Percentiles rank a stretch among this genome's conserved stretches.
Conservation (phyloP, 2,113 vertebrate species). For the Dermatemys mawii region DNA sequence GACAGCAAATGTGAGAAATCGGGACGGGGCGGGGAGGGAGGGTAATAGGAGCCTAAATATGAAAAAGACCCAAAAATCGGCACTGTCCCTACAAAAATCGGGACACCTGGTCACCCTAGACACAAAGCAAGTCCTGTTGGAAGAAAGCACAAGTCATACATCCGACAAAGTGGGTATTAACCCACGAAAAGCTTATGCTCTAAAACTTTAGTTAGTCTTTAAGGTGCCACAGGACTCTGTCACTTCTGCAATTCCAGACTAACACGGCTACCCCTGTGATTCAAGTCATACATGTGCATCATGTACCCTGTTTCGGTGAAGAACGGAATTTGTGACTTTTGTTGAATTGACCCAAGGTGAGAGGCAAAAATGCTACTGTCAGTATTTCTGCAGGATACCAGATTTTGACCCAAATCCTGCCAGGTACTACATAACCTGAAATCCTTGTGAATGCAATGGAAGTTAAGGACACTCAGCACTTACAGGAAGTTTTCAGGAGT, state of each 20-base stretch:
- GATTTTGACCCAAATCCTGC: not conserved
- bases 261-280: no score
- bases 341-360: not conserved
- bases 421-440: not conserved
- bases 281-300: not conserved
- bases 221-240: no score
- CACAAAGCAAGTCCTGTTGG: not conserved
- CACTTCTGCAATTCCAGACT: no score
- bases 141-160: not conserved
- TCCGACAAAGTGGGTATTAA: no score
- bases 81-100: no score
- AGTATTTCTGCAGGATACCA: not conserved
- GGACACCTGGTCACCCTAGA: no score
- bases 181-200: no score
- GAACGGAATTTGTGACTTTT: fast-evolving
- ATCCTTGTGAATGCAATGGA: fast-evolving
- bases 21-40: no score
- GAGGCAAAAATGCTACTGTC: not conserved
- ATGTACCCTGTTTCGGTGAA: fast-evolving
- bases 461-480: not conserved
- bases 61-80: no score
- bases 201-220: no score
- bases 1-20: no score
- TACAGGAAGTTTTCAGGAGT: not conserved
- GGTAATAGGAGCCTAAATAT: no score